A percentile compares a stretch with the other conserved stretches of the same genome.
phyloP scores from a whole-genome alignment of 2,113 vertebrate genomes.

The Octodon degus region DNA sequence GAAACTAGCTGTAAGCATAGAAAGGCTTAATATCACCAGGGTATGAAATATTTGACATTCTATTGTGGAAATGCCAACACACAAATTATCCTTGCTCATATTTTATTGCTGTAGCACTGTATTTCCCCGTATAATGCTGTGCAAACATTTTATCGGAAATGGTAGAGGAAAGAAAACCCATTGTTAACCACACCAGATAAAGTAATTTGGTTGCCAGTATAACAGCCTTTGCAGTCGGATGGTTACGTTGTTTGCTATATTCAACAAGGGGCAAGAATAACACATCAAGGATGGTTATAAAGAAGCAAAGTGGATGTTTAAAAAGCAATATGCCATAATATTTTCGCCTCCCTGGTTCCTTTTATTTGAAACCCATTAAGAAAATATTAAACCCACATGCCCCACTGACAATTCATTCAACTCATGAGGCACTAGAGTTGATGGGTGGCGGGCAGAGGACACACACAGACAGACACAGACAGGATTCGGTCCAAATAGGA shows the following conservation, averaged over 20 bases:
- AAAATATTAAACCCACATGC: not conserved
- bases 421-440: accelerated
- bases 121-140: constrained; percentile 50
- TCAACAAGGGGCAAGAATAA: constrained; percentile 17
- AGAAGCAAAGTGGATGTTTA: constrained; percentile 45
- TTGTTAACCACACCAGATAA: constrained; percentile 49
- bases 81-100: constrained; percentile 74
- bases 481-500: not conserved
- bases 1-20: not conserved
- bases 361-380: not conserved
- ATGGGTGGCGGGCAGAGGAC: not conserved
- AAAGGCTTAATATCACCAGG: constrained; percentile 30
- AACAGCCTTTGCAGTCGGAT: constrained; percentile 38
- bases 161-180: constrained; percentile 46
- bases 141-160: constrained; percentile 74
- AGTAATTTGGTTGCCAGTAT: constrained; percentile 19
- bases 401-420: not conserved
- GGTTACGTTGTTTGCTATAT: constrained; percentile 19
- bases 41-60: constrained; percentile 78
- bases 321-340: constrained; percentile 36
- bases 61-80: constrained; percentile 76
- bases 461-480: not conserved
- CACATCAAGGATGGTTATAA: not conserved
- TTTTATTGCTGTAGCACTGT: constrained; percentile 54
- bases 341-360: constrained; percentile 25